phyloP scores from a whole-genome alignment of 1,140 invertebrate species.

The Drosophila rufa region DNA sequence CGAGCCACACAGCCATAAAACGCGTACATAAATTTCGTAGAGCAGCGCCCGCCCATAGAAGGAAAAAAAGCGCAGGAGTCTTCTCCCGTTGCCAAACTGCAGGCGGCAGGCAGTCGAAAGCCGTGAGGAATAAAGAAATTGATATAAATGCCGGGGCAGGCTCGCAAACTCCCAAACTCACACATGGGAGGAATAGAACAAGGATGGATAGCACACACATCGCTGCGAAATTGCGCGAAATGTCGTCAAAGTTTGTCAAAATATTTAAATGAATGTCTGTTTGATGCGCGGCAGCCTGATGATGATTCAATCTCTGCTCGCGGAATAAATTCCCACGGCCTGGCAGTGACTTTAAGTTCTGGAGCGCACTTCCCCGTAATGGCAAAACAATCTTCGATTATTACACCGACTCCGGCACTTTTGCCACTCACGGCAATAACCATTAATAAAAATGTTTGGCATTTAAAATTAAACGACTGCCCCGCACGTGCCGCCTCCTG shows the following conservation, averaged over 20 bases:
- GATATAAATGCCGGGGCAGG: conserved; percentile 75
- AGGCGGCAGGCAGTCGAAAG: conserved; percentile 55
- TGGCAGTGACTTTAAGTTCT: conserved; percentile 25
- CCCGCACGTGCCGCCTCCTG: conserved; percentile 49
- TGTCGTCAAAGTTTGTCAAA: conserved; percentile 57
- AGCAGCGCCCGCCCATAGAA: background rate
- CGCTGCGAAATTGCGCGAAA: conserved; percentile 47
- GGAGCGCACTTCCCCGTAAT: conserved; percentile 21
- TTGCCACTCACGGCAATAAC: conserved; percentile 76
- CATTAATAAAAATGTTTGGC: conserved; percentile 81
- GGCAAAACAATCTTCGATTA: conserved; percentile 79
- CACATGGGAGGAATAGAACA: conserved; percentile 1
- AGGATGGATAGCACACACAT: conserved; percentile 36
- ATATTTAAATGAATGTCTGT: conserved; percentile 57
- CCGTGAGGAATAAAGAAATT: conserved; percentile 77
- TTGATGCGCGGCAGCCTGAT: conserved; percentile 32
- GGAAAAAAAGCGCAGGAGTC: conserved; percentile 1
- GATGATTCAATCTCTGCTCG: conserved; percentile 43
- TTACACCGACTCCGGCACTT: conserved; percentile 48
- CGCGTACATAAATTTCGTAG: conserved; percentile 75
- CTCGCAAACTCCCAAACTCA: conserved; percentile 29
- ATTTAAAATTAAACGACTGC: conserved; percentile 80
- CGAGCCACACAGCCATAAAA: conserved; percentile 80
- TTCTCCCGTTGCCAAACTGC: conserved; percentile 55
- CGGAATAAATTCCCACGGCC: conserved; percentile 8